phyloP scores from a whole-genome alignment of 1,140 invertebrate species.

The Nasonia giraulti region DNA sequence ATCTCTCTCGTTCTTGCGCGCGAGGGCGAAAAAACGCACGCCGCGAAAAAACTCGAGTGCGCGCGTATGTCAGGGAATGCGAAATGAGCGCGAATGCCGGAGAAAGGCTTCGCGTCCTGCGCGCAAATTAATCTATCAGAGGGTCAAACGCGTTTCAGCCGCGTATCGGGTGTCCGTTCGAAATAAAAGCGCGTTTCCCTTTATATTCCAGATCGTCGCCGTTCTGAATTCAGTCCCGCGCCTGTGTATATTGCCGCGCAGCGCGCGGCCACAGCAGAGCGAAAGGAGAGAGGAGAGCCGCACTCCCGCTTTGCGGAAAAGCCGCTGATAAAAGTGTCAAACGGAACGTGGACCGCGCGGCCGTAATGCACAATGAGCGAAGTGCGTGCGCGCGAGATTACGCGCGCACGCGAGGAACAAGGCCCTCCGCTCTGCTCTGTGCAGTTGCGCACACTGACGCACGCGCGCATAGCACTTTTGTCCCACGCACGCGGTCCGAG shows the following conservation, averaged over 20 bases:
- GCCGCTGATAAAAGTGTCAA: conserved; percentile 55
- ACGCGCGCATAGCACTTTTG: conserved; percentile 18
- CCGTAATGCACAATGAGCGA: conserved; percentile 32
- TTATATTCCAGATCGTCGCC: too few relatives aligned
- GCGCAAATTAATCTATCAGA: background rate
- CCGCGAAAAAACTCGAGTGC: too few relatives aligned
- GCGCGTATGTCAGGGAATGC: background rate
- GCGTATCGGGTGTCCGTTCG: background rate
- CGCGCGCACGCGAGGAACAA: conserved; percentile 44
- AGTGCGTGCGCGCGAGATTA: conserved; percentile 53
- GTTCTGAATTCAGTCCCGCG: too few relatives aligned
- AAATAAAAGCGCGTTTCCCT: too few relatives aligned
- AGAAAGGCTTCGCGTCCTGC: background rate
- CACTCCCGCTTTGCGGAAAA: conserved; percentile 48
- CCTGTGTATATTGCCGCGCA: too few relatives aligned
- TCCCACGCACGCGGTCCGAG: background rate
- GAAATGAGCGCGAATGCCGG: background rate
- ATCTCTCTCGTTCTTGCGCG: background rate
- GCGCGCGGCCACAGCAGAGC: conserved; percentile 19
- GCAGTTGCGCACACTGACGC: background rate
- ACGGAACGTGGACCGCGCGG: conserved; percentile 33
- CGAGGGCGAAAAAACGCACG: background rate
- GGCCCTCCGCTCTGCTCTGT: background rate
- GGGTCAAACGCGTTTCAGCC: background rate
- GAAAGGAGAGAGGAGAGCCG: conserved; percentile 20